A percentile compares a stretch with the other conserved stretches of the same genome.
These are phyloP conservation scores for Eublepharis macularius DNA, from an alignment of 2,113 vertebrate genomes.

Conservation along the genomic window DNA sequence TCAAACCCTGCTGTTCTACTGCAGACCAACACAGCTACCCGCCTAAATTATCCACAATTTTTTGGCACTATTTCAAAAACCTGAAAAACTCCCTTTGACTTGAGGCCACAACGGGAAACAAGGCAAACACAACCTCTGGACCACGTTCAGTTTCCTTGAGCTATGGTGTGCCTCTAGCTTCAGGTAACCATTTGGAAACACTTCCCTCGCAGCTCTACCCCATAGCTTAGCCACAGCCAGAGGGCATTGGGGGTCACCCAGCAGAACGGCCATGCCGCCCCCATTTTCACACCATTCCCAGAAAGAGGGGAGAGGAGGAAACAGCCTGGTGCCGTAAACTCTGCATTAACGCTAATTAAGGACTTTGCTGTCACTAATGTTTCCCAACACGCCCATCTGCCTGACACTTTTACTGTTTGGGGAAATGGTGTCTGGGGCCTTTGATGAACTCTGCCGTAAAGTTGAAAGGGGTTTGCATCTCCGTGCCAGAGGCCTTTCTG, in stretches of 20 bases:
- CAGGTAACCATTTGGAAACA: not conserved
- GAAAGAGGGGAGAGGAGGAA: not conserved
- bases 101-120: too few relatives aligned
- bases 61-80: too few relatives aligned
- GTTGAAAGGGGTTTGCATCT: conserved; percentile 48
- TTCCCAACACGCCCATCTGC: conserved; percentile 59
- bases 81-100: too few relatives aligned
- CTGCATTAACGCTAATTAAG: conserved; percentile 65
- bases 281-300: conserved; percentile 24
- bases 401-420: conserved; percentile 72
- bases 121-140: not conserved
- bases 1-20: too few relatives aligned
- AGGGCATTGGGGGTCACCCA: not conserved
- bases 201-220: not conserved
- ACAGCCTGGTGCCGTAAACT: conserved; percentile 38
- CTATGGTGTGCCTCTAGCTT: not conserved
- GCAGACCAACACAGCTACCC: too few relatives aligned
- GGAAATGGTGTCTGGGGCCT: conserved; percentile 62
- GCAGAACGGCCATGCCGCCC: not conserved
- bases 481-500: conserved; percentile 20
- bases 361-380: conserved; percentile 58
- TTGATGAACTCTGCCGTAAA: conserved; percentile 60
- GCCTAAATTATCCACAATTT: too few relatives aligned
- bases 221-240: not conserved
- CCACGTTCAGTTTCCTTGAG: too few relatives aligned